These are phyloP conservation scores for Propsilocerus akamusi DNA, from an alignment of 1,140 invertebrate genomes.

Conservation along the genomic window DNA sequence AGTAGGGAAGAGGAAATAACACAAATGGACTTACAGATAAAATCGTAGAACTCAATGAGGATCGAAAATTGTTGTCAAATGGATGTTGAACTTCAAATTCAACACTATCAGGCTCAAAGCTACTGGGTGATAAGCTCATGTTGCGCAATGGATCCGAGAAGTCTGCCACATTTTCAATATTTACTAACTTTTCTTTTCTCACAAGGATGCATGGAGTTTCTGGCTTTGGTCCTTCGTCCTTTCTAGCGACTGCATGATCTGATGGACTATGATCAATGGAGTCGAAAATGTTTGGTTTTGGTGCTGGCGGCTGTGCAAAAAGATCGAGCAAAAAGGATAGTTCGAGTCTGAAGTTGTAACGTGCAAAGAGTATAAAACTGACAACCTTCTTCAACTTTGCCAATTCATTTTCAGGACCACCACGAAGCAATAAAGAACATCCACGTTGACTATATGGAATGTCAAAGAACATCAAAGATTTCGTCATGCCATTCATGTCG, in stretches of 20 bases:
- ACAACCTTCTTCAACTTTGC: constrained; percentile 64
- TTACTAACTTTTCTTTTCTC: constrained; percentile 29
- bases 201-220: too few relatives aligned
- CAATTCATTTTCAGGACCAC: constrained; percentile 56
- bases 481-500: constrained; percentile 29
- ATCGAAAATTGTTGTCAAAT: constrained; percentile 48
- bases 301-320: constrained; percentile 26
- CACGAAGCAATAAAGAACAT: constrained; percentile 75
- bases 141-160: constrained; percentile 58
- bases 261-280: constrained; percentile 20
- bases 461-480: constrained; percentile 89
- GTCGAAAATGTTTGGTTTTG: constrained; percentile 20
- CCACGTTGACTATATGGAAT: constrained; percentile 70
- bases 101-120: constrained; percentile 8
- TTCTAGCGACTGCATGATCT: constrained; percentile 8
- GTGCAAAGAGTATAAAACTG: constrained; percentile 61
- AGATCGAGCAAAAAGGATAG: constrained; percentile 69
- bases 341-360: constrained; percentile 85
- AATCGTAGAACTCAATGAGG: constrained; percentile 49
- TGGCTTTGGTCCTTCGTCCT: constrained; percentile 9
- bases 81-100: constrained; percentile 36
- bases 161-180: constrained; percentile 38
- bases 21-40: constrained; percentile 77
- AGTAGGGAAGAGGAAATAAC: constrained; percentile 66
- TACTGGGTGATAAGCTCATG: constrained; percentile 7